Evolutionary conservation across 1,140 invertebrate species (phyloP).

Genomic region (Mya arenaria): DNA sequence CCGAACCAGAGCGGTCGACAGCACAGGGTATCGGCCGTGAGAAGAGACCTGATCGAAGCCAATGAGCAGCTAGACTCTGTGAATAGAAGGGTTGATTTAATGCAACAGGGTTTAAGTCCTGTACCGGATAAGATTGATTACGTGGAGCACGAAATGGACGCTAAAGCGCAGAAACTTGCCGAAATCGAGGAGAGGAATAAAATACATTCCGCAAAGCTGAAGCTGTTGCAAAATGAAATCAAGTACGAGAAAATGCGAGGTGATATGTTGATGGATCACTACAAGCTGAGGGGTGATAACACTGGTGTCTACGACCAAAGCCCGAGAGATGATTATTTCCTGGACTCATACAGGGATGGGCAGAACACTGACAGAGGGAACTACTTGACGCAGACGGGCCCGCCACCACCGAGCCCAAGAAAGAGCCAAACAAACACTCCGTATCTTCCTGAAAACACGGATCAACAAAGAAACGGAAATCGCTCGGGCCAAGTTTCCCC

Average conservation of each 20-base stretch:
- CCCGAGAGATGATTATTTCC: not conserved
- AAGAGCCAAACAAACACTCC: not conserved
- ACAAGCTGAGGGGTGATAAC: not conserved
- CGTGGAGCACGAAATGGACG: not conserved
- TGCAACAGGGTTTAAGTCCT: constrained; percentile 4
- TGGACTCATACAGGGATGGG: not conserved
- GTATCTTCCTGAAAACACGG: not conserved
- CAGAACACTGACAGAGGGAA: not conserved
- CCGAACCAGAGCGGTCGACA: not conserved
- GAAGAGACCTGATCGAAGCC: constrained; percentile 21
- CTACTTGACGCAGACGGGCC: not conserved
- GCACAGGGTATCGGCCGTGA: constrained; percentile 19
- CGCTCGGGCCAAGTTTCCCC: too few species aligned
- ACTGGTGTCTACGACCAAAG: not conserved
- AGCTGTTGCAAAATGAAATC: constrained; percentile 33
- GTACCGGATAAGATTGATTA: not conserved
- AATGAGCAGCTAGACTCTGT: constrained; percentile 23
- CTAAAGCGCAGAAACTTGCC: not conserved
- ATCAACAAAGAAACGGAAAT: too few species aligned
- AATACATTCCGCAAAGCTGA: constrained; percentile 30
- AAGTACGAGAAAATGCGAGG: constrained; percentile 20
- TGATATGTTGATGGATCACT: constrained; percentile 1
- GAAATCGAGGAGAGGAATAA: constrained; percentile 25
- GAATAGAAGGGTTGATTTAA: constrained; percentile 1
- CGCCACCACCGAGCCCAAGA: not conserved